Percentiles rank a stretch among this genome's conserved stretches.
Conservation (phyloP, 2,888 invertebrate species). For the Phyllotreta cruciferae region DNA sequence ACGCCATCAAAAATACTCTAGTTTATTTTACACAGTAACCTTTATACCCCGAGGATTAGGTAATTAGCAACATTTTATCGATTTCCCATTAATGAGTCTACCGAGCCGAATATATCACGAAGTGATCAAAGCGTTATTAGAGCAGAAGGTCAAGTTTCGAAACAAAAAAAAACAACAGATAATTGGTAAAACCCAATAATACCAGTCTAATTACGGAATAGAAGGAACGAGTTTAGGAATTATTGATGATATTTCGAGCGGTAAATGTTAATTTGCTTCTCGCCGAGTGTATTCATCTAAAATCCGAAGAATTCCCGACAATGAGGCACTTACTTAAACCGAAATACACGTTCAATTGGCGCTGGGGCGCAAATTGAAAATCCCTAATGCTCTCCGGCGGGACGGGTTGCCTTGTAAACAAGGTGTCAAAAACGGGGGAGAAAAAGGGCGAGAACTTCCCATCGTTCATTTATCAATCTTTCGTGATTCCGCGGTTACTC, state of each 20-base stretch:
- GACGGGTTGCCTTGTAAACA: conserved; percentile 27
- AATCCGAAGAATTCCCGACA: too few relatives aligned
- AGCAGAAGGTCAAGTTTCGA: conserved; percentile 1
- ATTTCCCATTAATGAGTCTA: conserved; percentile 2
- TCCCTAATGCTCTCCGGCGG: conserved; percentile 23
- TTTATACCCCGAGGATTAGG: not conserved
- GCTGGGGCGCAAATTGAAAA: conserved; percentile 20
- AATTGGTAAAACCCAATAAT: too few relatives aligned
- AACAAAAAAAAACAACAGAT: not conserved
- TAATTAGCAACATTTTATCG: conserved; percentile 14
- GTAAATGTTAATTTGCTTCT: too few relatives aligned
- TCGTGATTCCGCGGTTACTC: conserved; percentile 29
- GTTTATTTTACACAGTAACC: too few relatives aligned
- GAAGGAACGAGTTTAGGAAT: too few relatives aligned
- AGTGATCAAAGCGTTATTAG: conserved; percentile 5
- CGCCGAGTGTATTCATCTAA: too few relatives aligned
- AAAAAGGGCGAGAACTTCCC: conserved; percentile 31
- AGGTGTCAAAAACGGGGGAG: not conserved
- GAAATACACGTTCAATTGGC: conserved; percentile 23
- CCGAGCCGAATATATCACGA: conserved; percentile 3
- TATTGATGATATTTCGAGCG: too few relatives aligned
- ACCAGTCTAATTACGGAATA: too few relatives aligned
- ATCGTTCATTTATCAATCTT: conserved; percentile 36
- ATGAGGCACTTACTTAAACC: too few relatives aligned
- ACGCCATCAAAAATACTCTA: too few relatives aligned